phyloP scores from a whole-genome alignment of 2,888 invertebrate genomes.

The Calameuta idolon region DNA sequence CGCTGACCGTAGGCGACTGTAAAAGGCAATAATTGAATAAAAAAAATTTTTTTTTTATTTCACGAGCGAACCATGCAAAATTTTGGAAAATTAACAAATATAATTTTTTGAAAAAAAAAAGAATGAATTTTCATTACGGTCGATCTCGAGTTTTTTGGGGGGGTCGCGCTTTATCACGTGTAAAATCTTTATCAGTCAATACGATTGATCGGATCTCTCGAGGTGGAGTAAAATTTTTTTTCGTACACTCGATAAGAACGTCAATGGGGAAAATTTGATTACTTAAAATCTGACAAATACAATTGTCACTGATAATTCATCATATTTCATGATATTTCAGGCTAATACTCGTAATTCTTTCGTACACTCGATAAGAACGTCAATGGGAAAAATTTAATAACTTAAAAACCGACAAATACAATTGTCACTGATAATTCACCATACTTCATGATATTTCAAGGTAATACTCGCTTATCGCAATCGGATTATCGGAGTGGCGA shows the following conservation, averaged over 20 bases:
- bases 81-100: background rate
- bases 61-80: background rate
- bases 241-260: background rate
- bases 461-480: background rate
- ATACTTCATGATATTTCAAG: background rate
- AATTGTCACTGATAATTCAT: background rate
- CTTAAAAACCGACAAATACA: background rate
- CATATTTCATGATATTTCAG: background rate
- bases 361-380: background rate
- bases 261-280: background rate
- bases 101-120: no score
- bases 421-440: background rate
- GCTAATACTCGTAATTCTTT: no score
- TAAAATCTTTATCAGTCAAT: background rate
- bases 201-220: background rate
- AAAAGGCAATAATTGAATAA: background rate
- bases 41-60: background rate
- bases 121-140: fast-evolving
- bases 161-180: background rate
- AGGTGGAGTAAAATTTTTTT: background rate
- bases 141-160: background rate
- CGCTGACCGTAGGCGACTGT: background rate
- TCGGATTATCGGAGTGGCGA: no score
- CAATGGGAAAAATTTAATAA: background rate
- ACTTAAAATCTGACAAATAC: background rate